phyloP scores from a whole-genome alignment of 2,888 invertebrate species.

The Nephrotoma flavescens region DNA sequence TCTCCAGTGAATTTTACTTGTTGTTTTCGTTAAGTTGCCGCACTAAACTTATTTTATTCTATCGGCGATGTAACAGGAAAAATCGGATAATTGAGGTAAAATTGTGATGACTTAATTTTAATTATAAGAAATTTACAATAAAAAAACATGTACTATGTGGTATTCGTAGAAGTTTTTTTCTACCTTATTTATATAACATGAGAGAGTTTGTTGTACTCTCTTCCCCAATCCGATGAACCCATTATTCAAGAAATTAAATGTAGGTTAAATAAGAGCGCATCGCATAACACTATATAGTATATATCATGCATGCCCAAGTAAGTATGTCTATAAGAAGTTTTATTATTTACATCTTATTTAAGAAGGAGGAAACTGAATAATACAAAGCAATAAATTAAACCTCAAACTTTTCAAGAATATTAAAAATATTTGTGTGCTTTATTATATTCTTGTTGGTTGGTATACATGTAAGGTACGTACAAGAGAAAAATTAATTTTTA shows the following conservation, averaged over 20 bases:
- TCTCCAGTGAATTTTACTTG: not conserved
- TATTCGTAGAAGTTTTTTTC: not conserved
- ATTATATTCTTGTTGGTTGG: not conserved
- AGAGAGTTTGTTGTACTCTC: not conserved
- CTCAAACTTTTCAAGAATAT: not conserved
- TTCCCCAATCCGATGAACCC: not conserved
- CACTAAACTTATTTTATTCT: too few relatives aligned
- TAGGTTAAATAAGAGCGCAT: not conserved
- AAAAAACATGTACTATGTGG: not conserved
- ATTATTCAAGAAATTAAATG: not conserved
- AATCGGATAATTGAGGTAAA: not conserved
- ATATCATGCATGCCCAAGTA: not conserved
- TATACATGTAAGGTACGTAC: not conserved
- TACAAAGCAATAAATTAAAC: not conserved
- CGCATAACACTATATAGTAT: not conserved
- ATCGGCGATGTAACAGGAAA: not conserved
- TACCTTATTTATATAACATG: not conserved
- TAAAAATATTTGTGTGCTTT: not conserved
- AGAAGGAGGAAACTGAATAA: not conserved
- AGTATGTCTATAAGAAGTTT: not conserved
- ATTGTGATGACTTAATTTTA: not conserved
- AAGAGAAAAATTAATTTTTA: not conserved
- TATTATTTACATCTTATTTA: not conserved
- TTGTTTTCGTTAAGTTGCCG: too few relatives aligned
- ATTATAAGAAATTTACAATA: not conserved